These are phyloP conservation scores for Sebastes minor DNA, from an alignment of 2,797 vertebrate species.

Conservation along the genomic window DNA sequence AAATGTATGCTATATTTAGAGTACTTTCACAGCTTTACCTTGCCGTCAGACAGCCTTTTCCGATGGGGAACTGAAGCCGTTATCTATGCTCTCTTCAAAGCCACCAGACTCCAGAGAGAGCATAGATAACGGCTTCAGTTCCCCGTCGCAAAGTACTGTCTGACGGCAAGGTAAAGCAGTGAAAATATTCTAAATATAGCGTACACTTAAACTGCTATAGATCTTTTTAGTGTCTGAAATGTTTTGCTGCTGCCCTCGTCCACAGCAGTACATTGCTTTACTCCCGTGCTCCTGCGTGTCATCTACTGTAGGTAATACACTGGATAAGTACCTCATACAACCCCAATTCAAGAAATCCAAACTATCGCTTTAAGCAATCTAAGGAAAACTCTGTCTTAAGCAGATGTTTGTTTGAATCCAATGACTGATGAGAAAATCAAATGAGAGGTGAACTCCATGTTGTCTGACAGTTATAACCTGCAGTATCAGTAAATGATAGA, in stretches of 20 bases:
- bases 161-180: too few relatives aligned
- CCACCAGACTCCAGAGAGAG: background rate
- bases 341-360: background rate
- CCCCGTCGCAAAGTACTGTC: background rate
- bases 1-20: background rate
- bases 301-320: background rate
- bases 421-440: background rate
- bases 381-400: background rate
- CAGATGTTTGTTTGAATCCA: background rate
- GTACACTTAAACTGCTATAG: background rate
- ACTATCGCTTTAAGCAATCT: background rate
- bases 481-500: background rate
- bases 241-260: background rate
- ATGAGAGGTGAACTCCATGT: background rate
- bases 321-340: background rate
- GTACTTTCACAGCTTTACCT: background rate
- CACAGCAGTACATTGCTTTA: too few relatives aligned
- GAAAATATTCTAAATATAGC: background rate
- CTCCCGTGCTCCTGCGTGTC: background rate
- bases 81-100: background rate
- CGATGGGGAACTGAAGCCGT: background rate
- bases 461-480: background rate
- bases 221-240: background rate
- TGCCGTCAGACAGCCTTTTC: background rate
- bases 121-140: background rate